phyloP scores from a whole-genome alignment of 1,140 invertebrate species.

The fruit fly (Drosophila melanogaster) region DNA sequence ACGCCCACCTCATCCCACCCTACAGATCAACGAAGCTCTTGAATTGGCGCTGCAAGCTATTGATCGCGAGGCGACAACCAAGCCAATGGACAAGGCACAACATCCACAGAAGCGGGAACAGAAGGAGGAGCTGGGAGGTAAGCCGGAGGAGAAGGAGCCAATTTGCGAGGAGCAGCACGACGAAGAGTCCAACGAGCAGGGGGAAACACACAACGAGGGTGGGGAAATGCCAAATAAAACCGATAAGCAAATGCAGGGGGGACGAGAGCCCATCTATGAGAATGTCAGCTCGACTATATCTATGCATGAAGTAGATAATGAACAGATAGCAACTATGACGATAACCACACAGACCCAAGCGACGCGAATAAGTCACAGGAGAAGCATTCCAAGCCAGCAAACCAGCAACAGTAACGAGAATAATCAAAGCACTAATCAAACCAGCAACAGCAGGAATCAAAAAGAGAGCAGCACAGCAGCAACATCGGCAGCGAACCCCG shows the following conservation, averaged over 20 bases:
- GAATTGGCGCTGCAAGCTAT: slow-evolving; percentile 87
- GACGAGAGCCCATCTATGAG: slow-evolving; percentile 81
- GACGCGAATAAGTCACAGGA: slow-evolving; percentile 49
- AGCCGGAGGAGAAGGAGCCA: slow-evolving; percentile 18
- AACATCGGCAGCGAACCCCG: slow-evolving; percentile 12
- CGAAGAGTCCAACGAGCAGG: slow-evolving; percentile 11
- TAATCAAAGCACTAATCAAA: slow-evolving; percentile 67
- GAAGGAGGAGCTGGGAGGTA: slow-evolving; percentile 15
- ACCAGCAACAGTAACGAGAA: slow-evolving; percentile 72
- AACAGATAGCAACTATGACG: slow-evolving; percentile 63
- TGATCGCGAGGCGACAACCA: slow-evolving; percentile 85
- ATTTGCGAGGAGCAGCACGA: not conserved
- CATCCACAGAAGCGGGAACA: slow-evolving; percentile 15
- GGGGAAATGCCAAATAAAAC: slow-evolving; percentile 74
- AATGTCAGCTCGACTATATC: slow-evolving; percentile 80
- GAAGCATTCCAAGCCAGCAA: slow-evolving; percentile 75
- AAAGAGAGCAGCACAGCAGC: slow-evolving; percentile 37
- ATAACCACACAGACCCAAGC: slow-evolving; percentile 46
- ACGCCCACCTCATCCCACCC: slow-evolving; percentile 35
- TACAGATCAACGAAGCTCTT: slow-evolving; percentile 87
- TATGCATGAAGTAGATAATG: slow-evolving; percentile 74
- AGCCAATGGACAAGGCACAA: slow-evolving; percentile 47
- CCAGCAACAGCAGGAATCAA: slow-evolving; percentile 55
- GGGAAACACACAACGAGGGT: slow-evolving; percentile 21
- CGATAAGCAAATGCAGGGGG: slow-evolving; percentile 66